These are phyloP conservation scores for Patella caerulea DNA, from an alignment of 2,888 invertebrate genomes.

Conservation along the genomic window DNA sequence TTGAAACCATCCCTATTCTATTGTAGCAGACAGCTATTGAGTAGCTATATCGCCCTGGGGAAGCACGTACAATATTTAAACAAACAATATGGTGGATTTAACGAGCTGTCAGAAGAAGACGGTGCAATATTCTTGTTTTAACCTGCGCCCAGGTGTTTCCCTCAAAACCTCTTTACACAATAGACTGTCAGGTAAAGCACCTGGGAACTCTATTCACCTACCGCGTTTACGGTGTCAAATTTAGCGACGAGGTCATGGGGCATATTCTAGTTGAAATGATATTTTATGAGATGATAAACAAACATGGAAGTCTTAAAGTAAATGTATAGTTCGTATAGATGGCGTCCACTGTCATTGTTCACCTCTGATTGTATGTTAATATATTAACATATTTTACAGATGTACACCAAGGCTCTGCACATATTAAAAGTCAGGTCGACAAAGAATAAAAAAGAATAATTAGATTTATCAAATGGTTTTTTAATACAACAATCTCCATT, in stretches of 20 bases:
- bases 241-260: neutral
- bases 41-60: neutral
- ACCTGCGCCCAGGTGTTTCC: neutral
- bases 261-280: neutral
- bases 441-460: too few species aligned
- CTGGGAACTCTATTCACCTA: conserved; percentile 4
- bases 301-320: neutral
- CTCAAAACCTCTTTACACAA: conserved; percentile 6
- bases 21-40: too few species aligned
- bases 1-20: too few species aligned
- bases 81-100: neutral
- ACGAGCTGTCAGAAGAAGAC: neutral
- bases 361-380: too few species aligned
- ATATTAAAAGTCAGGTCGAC: too few species aligned
- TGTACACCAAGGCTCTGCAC: too few species aligned
- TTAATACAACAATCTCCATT: too few species aligned
- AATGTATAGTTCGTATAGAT: neutral
- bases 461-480: too few species aligned
- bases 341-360: too few species aligned
- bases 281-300: conserved; percentile 6
- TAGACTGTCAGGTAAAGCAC: neutral
- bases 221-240: conserved; percentile 4
- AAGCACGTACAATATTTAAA: neutral
- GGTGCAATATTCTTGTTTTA: conserved; percentile 2
- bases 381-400: too few species aligned